Evolutionary conservation across 2,797 vertebrate species (phyloP), one percentile per base, ranked within the genome.

Genomic region (Sebastes matsubarae): DNA sequence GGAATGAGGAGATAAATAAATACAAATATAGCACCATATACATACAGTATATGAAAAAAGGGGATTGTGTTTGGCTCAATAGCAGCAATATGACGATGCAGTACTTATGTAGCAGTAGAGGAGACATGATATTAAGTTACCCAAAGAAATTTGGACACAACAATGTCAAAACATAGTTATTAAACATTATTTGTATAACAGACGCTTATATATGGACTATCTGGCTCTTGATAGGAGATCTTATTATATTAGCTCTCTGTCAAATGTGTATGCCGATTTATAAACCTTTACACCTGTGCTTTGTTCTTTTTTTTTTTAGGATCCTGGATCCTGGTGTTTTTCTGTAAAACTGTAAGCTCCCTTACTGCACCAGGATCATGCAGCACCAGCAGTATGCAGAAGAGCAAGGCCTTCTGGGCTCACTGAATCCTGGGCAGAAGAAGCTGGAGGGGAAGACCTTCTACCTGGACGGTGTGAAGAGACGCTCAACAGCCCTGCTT

Each of bases 371-470:
- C 63, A 38, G 60, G 59, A 84, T 46, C 72, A 94, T 95, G 94
- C 85, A 92, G 46, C 75, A 77, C 52, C 83, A 86, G 58, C 81
- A 84, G 78, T 16, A 20, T 34, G 52, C 72, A 34, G 83, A 89
- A 34, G 75, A 87, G 54, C 67, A 2, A 72, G 88, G 81, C 30
- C 85, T 91, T 54, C 72, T 94, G 54, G 94, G 90, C 12, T 69
- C 82, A 46, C 87, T 93, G 50, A 75, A 85, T 80, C 72, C 87
- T 4, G 89, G 94, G 66, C 87, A 86, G 0, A 93, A 88, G 68
- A 96, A 95, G 4, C 94, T 97, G 66, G 89, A 93, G 4, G 97
- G 97, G 25, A 97, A 96, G 77, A 96, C 93, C 12, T 98, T 98
- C 86, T 98, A 97, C 88, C 89, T 98, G 60, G 97, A 98, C 83